phyloP scores from a whole-genome alignment of 1,140 invertebrate species.

The Steinernema feltiae region DNA sequence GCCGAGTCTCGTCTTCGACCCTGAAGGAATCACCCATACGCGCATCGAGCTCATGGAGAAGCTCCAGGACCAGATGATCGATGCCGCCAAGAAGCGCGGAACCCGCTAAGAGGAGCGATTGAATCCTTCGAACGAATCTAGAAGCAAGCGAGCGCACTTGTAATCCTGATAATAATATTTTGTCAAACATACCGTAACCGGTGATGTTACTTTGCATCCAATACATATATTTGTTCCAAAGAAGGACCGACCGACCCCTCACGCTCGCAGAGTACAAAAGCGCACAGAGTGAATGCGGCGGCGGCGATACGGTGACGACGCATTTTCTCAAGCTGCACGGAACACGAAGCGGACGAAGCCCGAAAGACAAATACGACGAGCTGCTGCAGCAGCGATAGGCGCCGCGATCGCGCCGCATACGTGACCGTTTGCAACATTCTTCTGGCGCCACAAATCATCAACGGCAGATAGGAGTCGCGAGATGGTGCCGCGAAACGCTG shows the following conservation, averaged over 20 bases:
- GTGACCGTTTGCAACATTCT: not conserved
- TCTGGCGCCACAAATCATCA: not conserved
- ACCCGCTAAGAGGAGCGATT: slow-evolving; percentile 24
- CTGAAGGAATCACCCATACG: slow-evolving; percentile 24
- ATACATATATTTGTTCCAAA: no score
- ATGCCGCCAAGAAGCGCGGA: slow-evolving; percentile 31
- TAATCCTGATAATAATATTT: not conserved
- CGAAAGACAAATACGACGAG: not conserved
- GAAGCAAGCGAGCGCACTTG: not conserved
- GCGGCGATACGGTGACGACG: not conserved
- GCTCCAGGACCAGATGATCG: slow-evolving; percentile 39
- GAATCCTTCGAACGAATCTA: not conserved
- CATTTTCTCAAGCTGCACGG: no score
- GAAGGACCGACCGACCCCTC: not conserved
- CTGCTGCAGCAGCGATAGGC: not conserved
- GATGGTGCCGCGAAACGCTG: not conserved
- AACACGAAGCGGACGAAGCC: no score
- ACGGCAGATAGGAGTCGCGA: not conserved
- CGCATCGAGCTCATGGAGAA: slow-evolving; percentile 38
- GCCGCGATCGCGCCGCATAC: not conserved
- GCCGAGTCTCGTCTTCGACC: slow-evolving; percentile 37
- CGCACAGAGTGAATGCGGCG: not conserved
- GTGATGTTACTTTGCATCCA: no score
- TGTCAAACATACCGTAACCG: not conserved
- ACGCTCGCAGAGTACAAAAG: not conserved